Conservation (phyloP, 1,140 invertebrate genomes). For the Apis mellifera region DNA sequence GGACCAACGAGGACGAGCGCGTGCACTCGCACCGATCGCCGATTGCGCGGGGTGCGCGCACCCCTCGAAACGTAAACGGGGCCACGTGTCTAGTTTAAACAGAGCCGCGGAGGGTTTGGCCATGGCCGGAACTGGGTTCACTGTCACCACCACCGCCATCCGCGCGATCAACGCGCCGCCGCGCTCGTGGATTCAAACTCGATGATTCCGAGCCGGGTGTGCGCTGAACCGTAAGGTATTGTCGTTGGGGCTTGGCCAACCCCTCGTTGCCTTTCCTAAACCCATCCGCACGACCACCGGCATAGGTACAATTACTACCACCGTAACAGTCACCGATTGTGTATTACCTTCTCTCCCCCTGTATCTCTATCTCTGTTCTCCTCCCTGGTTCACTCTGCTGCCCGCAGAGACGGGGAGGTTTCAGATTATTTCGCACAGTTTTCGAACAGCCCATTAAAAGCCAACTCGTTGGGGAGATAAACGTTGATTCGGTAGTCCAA, state of each 20-base stretch:
- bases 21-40: not conserved
- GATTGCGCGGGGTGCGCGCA: not conserved
- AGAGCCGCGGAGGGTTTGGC: constrained; percentile 50
- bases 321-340: constrained; percentile 25
- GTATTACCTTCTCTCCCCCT: constrained; percentile 29
- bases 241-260: constrained; percentile 66
- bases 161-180: constrained; percentile 32
- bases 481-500: constrained; percentile 73
- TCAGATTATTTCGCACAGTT: constrained; percentile 78
- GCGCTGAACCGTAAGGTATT: constrained; percentile 76
- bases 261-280: constrained; percentile 66
- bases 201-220: constrained; percentile 72
- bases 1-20: constrained; percentile 58
- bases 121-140: constrained; percentile 24
- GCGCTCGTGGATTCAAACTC: constrained; percentile 67
- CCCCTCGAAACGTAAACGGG: constrained; percentile 74
- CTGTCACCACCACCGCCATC: constrained; percentile 56
- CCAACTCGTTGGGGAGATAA: constrained; percentile 76
- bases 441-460: constrained; percentile 79
- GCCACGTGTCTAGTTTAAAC: constrained; percentile 80
- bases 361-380: not conserved
- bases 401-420: constrained; percentile 14
- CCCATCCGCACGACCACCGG: constrained; percentile 38
- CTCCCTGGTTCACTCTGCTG: not conserved
- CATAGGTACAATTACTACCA: constrained; percentile 40